Base-by-base conservation (phyloP, 2,888 invertebrate genomes). In the Folsomia candida region DNA sequence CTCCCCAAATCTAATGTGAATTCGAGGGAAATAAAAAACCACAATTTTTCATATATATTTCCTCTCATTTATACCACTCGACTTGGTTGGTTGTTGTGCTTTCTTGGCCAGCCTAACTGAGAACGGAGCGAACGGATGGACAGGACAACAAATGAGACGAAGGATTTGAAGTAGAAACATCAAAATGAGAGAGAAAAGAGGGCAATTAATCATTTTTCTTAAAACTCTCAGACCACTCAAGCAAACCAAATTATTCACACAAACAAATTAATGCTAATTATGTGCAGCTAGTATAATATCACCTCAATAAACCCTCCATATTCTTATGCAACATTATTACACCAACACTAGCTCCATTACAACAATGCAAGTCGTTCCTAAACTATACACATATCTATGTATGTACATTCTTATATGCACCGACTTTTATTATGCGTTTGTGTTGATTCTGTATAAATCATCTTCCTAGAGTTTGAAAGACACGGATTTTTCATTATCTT, bases 241-340 rank as follows among this genome's bases (percentile, higher is more conserved):
- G 69, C 65, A 72, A 70, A 72, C 72, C 75, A 75, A 78, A 78
- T 78, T 76, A 78, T 78, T 78, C 78, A 78, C 78, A 78, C 76
- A 78, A 75, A 78, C 76, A 75, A 75, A 78, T 76, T 78, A 75
- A 76, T 76, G 76, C 78, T 78, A 78, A 78, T 78, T 78, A 75
- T 75, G 73, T 74, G 75, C 75, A 76, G 71, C 72, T 74, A 69
- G 71, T 70, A 67, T 76, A 54, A 20, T 54, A 4, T 6, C 6
- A 18, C 22, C 18, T 47, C 9, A 47, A 47, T 47, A 9, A 11
- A 18, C 9, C 18, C 9, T 9, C 18, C 9, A 11, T 47, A 47
- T 47, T 47, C 9, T 47, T 47, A 47, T 47, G 47, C 18, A 47
- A 47, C 47, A 47, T 11, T 47, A 47, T 11, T 47, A 47, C 9